Evolutionary conservation across 2,888 invertebrate genomes (phyloP), one percentile per base, ranked within the genome.

Genomic region (Holacanthella duospinosa): DNA sequence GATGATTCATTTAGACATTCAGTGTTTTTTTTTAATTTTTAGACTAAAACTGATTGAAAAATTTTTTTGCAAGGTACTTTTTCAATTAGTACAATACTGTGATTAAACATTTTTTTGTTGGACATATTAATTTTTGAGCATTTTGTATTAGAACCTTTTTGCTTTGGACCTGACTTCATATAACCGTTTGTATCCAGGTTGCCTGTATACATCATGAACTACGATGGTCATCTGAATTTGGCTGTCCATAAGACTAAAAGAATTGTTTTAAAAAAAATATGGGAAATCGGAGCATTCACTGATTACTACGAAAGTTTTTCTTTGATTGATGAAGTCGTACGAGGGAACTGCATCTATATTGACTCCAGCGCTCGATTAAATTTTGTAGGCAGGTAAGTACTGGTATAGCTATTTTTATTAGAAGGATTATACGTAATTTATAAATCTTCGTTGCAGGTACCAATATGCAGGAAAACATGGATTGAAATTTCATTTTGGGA

Each of bases 401-500:
- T n/a, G n/a, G n/a, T n/a, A n/a, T n/a, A n/a, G n/a, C n/a, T n/a
- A n/a, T n/a, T n/a, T n/a, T n/a, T n/a, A n/a, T n/a, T n/a, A n/a
- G n/a, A n/a, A n/a, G n/a, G n/a, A n/a, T n/a, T n/a, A n/a, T n/a
- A n/a, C n/a, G n/a, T n/a, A n/a, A n/a, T 36, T 36, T 36, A 9
- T 16, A 36, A 36, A 16, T 9, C 6, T 27, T 55, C 44, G 19
- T 60, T 57, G 21, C 36, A 66, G 65, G 27, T 65, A 65, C 48
- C 26, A 56, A 2, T 68, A 65, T 36, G 53, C 19, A 28, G 59
- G 59, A 24, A 54, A n/a, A 19, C 55, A 59, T 55, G 60, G 66
- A 19, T 48, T 67, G 27, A 65, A 67, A 57, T 68, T 68, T 43
- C 64, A 68, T 36, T 9, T 68, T 21, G 43, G 61, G 21, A 62